phyloP scores from a whole-genome alignment of 2,113 vertebrate genomes.

The Tachuris rubrigastra region DNA sequence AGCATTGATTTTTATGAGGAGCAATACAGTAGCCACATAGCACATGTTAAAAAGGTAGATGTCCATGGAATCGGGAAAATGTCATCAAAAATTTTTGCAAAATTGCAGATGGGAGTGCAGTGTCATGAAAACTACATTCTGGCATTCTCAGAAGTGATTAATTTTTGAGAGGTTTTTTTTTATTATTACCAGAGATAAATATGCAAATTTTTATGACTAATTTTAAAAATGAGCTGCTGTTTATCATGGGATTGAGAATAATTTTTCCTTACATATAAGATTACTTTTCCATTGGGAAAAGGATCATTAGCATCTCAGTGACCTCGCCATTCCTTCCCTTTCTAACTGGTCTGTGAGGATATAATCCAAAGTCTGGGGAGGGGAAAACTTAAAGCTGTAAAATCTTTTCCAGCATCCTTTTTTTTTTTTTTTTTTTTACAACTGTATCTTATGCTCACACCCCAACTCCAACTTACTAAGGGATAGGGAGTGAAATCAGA shows the following conservation, averaged over 20 bases:
- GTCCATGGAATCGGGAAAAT: neutral
- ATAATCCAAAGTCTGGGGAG: neutral
- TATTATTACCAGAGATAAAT: neutral
- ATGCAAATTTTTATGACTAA: neutral
- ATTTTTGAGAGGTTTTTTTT: neutral
- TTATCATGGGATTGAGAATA: neutral
- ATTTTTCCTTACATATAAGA: neutral
- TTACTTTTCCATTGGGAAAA: neutral
- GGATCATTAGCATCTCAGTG: neutral
- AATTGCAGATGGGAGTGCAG: neutral
- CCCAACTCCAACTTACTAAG: neutral
- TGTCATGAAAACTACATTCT: neutral
- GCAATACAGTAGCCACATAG: neutral
- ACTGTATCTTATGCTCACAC: neutral
- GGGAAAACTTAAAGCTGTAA: neutral
- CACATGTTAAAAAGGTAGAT: neutral
- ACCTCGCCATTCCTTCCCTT: neutral
- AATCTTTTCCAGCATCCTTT: neutral
- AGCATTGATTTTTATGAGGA: neutral
- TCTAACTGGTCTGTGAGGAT: neutral
- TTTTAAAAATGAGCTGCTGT: neutral
- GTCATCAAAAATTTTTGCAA: neutral
- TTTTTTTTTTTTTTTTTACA: neutral
- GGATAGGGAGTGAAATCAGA: neutral
- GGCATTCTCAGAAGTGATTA: neutral